Base-by-base conservation (phyloP, 1,140 invertebrate genomes). In the Ctenoplectra terminalis region DNA sequence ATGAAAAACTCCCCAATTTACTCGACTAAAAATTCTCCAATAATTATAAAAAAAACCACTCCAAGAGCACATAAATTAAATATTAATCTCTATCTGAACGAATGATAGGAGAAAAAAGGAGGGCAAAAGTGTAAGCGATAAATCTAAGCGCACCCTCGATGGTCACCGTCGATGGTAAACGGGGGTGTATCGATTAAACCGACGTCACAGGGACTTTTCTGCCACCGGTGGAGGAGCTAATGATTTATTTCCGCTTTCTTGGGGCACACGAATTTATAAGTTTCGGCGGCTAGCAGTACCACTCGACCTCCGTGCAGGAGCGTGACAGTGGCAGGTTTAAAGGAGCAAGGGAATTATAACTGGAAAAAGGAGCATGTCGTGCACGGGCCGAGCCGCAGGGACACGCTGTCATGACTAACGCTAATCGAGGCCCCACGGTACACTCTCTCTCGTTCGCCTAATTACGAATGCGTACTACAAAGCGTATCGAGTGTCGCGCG, bases 271-370 rank as follows among this genome's bases (percentile, higher is more conserved):
- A 87, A 90, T 88, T 88, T 90, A 84, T 79, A 86, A 91, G 86
- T 31, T 89, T 91, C 83, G 89, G 92, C 82, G 92, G 90, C 89
- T 92, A 92, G 91, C 88, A 92, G 91, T 93, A 90, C 92, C 92
- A 93, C 90, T 93, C 91, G 89, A 91, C 83, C 40, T 84, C 87
- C 85, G 86, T 26, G 66, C 82, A 83, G 58, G 87, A 92, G 90
- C 90, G 90, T 92, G 92, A 92, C 90, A 88, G 81, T 85, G 84
- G 52, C 81, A 67, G 81, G 67, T 81, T 87, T 88, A 88, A 89
- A 88, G 79, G 79, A 85, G 82, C 83, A 85, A 81, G 76, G 75
- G 83, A 89, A 90, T 90, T 89, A 88, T 79, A 87, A 78, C 80
- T 64, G 79, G 74, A 79, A 87, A 80, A 81, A 86, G 84, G 69